Evolutionary conservation across 2,113 vertebrate genomes (phyloP).

Genomic region (Anarrhichthys ocellatus): DNA sequence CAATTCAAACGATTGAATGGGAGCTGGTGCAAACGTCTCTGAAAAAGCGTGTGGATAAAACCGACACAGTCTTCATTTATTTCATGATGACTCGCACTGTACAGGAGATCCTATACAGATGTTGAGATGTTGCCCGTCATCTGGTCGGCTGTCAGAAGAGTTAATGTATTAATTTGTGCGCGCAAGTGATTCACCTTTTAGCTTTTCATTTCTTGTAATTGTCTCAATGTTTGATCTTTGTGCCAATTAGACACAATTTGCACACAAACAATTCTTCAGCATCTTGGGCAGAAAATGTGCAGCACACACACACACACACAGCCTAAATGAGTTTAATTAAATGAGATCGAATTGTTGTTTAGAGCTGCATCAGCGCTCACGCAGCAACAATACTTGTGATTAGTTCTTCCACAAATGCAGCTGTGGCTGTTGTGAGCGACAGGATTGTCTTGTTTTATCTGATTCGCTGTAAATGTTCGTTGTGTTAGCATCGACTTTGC

Average conservation of each 20-base stretch:
- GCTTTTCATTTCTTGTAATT: not conserved
- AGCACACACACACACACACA: not conserved
- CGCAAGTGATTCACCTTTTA: not conserved
- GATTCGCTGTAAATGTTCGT: not conserved
- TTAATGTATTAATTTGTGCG: no score
- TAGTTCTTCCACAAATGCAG: not conserved
- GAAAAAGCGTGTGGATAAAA: slow-evolving; percentile 5
- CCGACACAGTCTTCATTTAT: not conserved
- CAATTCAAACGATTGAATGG: slow-evolving; percentile 31
- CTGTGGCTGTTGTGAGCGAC: not conserved
- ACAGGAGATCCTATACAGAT: not conserved
- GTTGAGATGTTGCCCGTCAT: no score
- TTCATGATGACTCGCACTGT: not conserved
- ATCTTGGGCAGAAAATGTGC: not conserved
- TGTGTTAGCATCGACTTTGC: not conserved
- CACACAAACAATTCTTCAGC: not conserved
- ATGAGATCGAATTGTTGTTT: slow-evolving; percentile 28
- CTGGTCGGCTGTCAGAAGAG: not conserved
- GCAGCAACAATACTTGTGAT: not conserved
- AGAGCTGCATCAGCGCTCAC: not conserved
- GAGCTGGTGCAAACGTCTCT: slow-evolving; percentile 8
- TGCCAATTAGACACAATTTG: not conserved
- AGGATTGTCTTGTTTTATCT: not conserved
- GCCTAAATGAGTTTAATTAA: slow-evolving; percentile 23
- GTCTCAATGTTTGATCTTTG: not conserved